A percentile compares a stretch with the other conserved stretches of the same genome.
These are phyloP conservation scores for Drosophila nr. perissopoda DNA, from an alignment of 2,888 invertebrate genomes.

Conservation along the genomic window DNA sequence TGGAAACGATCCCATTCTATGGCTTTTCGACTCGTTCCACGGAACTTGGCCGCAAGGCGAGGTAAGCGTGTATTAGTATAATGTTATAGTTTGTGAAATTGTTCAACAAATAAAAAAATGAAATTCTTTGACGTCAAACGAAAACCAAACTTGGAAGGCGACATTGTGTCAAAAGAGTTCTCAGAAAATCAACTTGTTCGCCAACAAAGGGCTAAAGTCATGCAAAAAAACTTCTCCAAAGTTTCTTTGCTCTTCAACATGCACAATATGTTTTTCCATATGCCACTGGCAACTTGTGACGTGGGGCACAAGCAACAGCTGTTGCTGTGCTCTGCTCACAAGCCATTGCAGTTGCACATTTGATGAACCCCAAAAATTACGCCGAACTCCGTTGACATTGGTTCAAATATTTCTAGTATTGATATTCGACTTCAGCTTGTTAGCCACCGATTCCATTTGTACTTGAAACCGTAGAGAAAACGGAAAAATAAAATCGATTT, in stretches of 20 bases:
- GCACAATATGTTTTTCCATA: constrained; percentile 9
- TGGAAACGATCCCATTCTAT: too few species aligned
- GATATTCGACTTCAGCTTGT: constrained; percentile 23
- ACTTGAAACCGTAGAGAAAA: constrained; percentile 20
- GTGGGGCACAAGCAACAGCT: constrained; percentile 39
- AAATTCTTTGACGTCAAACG: constrained; percentile 2
- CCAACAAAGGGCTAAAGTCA: not conserved
- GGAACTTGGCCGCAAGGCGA: too few species aligned
- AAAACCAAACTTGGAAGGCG: not conserved
- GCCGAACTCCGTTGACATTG: constrained; percentile 54
- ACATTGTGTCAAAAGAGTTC: not conserved
- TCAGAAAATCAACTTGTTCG: constrained; percentile 16
- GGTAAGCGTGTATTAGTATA: too few species aligned
- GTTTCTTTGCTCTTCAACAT: constrained; percentile 8
- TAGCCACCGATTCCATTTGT: constrained; percentile 18
- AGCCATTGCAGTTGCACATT: constrained; percentile 24
- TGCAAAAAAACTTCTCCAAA: constrained; percentile 16
- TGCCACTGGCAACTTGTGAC: constrained; percentile 11
- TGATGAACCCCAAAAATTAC: constrained; percentile 13
- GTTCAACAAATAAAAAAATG: not conserved
- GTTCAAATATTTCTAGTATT: constrained; percentile 33
- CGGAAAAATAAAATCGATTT: constrained; percentile 62
- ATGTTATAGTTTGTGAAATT: not conserved
- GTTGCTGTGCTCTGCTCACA: constrained; percentile 6
- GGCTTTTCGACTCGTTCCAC: too few species aligned